Conservation (phyloP, 37 sponge, comb jelly and placozoan species). For the Aphrocallistes beatrix region DNA sequence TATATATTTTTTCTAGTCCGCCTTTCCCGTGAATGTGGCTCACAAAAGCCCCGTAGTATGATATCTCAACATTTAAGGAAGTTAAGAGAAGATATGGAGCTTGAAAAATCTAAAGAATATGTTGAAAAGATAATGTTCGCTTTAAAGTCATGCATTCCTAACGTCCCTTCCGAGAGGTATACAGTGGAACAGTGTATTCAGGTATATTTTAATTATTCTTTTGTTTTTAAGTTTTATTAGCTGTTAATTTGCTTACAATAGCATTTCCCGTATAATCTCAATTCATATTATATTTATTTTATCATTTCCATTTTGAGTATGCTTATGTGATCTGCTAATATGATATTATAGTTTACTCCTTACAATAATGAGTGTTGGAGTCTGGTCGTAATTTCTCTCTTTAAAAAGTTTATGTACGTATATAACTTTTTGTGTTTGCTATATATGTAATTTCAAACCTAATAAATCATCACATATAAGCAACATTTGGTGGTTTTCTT, state of each 20-base stretch:
- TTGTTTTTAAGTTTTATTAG: no score
- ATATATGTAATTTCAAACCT: no score
- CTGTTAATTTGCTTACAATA: no score
- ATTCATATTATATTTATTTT: not conserved
- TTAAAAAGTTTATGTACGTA: no score
- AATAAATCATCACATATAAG: no score
- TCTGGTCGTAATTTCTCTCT: no score
- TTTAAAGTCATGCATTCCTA: not conserved
- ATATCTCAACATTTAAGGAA: constrained; percentile 12
- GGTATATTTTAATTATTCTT: no score
- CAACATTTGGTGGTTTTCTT: no score
- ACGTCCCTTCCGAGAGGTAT: not conserved
- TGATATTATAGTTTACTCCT: no score
- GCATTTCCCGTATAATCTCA: not conserved
- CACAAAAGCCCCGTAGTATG: constrained; percentile 3
- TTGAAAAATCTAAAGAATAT: not conserved
- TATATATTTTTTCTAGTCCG: not conserved
- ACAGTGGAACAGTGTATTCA: not conserved
- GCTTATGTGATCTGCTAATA: not conserved
- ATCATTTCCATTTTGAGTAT: not conserved
- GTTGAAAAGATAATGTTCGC: not conserved
- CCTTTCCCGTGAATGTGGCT: not conserved
- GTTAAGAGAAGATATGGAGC: not conserved
- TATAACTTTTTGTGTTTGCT: no score
- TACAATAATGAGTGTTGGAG: no score